Conservation (phyloP, 2,113 vertebrate genomes). For the Ictalurus punctatus region DNA sequence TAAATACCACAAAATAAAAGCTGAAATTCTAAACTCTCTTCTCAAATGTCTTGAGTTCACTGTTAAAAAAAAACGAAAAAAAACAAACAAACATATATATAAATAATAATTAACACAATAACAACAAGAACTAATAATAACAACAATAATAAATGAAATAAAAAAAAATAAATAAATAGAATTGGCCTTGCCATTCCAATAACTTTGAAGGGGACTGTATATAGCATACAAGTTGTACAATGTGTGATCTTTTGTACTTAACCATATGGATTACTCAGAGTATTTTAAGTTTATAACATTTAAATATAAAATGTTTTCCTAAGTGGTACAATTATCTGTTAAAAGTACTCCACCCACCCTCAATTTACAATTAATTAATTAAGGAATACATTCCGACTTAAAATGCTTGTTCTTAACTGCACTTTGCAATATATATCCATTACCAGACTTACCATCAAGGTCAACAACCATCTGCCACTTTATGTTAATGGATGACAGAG, state of each 20-base stretch:
- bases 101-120: too few species aligned
- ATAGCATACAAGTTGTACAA: not conserved
- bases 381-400: not conserved
- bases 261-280: not conserved
- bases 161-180: too few species aligned
- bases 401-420: not conserved
- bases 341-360: not conserved
- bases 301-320: not conserved
- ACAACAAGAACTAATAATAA: too few species aligned
- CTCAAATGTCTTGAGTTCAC: too few species aligned
- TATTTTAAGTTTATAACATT: not conserved
- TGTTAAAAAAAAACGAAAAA: too few species aligned
- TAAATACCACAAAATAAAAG: too few species aligned
- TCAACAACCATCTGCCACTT: not conserved
- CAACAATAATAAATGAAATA: too few species aligned
- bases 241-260: not conserved
- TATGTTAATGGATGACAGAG: not conserved
- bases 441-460: too few species aligned
- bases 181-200: too few species aligned
- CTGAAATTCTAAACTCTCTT: too few species aligned
- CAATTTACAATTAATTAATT: not conserved
- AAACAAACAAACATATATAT: too few species aligned
- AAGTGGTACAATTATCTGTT: not conserved
- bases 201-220: not conserved
- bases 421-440: not conserved